Evolutionary conservation across 2,888 invertebrate genomes (phyloP), one percentile per base, ranked within the genome.

Genomic region (Melanotus villosus): DNA sequence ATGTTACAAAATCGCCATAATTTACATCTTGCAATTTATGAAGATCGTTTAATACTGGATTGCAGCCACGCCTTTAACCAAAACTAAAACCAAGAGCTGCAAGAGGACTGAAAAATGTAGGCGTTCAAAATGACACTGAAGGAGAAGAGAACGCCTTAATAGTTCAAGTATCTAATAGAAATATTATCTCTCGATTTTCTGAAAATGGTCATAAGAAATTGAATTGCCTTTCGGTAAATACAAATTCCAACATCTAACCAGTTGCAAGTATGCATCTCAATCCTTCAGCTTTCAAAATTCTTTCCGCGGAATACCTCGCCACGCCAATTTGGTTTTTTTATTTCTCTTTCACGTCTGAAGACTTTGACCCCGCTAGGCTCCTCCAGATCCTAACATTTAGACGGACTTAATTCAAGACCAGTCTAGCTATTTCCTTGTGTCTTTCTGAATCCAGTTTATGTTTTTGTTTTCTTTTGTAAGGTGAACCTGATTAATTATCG

Each of bases 341-440:
- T 60, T 45, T 60, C 47, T 60, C 32, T 60, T 60, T 34, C 32
- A 14, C 19, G 47, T 26, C 45, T 10, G 41, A 47, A 60, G 60
- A 14, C 60, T 60, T 60, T 45, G 45, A 60, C 43, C 60, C 26
- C 45, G 32, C 4, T 41, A 6, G 34, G n/a, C 12, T 60, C 30
- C 16, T 58, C 10, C 23, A 30, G 43, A 52, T 43, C 19, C 14
- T 57, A 36, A 10, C 9, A 16, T 52, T n/a, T 52, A 52, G 32
- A 32, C 52, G 52, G 4, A 32, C 52, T 32, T n/a, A 30, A 32
- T 47, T 47, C 47, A 47, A 47, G 47, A 47, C 47, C 47, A 47
- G 47, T 47, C 47, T 41, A 41, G 30, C 26, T 18, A 23, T 52
- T 34, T 52, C 52, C 52, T 52, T 34, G 52, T 47, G 47, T 47